phyloP scores from a whole-genome alignment of 2,888 invertebrate genomes.

The Tuta absoluta region DNA sequence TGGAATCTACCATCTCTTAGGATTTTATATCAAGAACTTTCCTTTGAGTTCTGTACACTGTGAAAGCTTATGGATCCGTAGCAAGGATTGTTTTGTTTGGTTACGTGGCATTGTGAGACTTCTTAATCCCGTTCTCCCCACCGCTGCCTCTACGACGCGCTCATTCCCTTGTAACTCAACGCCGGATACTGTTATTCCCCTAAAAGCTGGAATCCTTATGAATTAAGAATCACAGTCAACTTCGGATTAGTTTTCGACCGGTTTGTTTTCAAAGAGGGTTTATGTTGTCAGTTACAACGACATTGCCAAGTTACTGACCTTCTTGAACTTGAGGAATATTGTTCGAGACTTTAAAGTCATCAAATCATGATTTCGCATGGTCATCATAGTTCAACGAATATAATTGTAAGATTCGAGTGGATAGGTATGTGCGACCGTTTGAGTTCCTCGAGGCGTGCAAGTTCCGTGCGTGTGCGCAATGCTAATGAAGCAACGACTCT shows the following conservation, averaged over 20 bases:
- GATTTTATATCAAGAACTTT: neutral
- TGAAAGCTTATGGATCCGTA: slow-evolving; percentile 1
- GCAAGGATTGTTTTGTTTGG: neutral
- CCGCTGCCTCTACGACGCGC: neutral
- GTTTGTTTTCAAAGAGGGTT: neutral
- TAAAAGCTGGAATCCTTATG: slow-evolving; percentile 18
- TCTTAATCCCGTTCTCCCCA: neutral
- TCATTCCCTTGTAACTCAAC: slow-evolving; percentile 11
- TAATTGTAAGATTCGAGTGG: neutral
- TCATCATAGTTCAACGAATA: neutral
- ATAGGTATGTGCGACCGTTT: neutral
- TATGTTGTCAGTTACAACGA: neutral
- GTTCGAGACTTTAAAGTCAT: neutral
- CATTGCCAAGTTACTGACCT: neutral
- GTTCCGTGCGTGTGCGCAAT: slow-evolving; percentile 38
- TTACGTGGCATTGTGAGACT: neutral
- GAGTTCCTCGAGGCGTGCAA: slow-evolving; percentile 49
- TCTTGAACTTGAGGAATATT: neutral
- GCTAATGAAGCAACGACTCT: slow-evolving; percentile 16
- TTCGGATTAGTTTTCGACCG: slow-evolving; percentile 14
- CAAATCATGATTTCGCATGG: neutral
- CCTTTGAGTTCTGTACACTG: neutral
- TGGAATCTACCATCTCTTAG: neutral
- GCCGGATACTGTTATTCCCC: slow-evolving; percentile 20
- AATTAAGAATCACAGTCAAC: slow-evolving; percentile 14